phyloP scores from a whole-genome alignment of 2,888 invertebrate species.

The Drosophila mulleri region DNA sequence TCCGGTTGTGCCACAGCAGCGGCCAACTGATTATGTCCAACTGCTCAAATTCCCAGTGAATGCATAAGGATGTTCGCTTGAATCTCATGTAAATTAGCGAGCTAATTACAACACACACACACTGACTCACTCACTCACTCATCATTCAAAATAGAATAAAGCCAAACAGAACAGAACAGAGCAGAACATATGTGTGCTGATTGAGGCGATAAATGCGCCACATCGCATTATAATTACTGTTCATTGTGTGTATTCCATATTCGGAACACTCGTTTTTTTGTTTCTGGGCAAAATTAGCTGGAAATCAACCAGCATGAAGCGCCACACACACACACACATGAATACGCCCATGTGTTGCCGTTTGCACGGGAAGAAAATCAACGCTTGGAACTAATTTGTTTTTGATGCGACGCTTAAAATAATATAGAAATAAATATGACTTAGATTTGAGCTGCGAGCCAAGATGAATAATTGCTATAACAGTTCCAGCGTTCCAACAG shows the following conservation, averaged over 20 bases:
- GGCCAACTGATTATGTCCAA: constrained; percentile 40
- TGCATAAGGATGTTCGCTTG: constrained; percentile 66
- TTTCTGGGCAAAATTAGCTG: constrained; percentile 69
- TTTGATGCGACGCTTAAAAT: constrained; percentile 74
- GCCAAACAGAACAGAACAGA: constrained; percentile 22
- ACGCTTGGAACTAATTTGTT: constrained; percentile 78
- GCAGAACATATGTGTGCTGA: constrained; percentile 70
- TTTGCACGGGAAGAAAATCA: constrained; percentile 66
- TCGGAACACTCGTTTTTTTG: constrained; percentile 42
- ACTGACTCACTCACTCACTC: constrained; percentile 6
- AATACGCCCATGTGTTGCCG: constrained; percentile 9
- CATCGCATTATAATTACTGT: constrained; percentile 76
- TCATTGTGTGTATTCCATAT: constrained; percentile 60
- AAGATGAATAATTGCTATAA: constrained; percentile 72
- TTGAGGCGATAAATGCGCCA: constrained; percentile 74
- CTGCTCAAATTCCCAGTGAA: neutral
- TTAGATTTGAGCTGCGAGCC: constrained; percentile 53
- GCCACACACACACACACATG: constrained; percentile 46
- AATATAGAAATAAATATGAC: constrained; percentile 69
- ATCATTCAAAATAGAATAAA: constrained; percentile 15
- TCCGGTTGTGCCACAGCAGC: constrained; percentile 25
- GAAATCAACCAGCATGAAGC: constrained; percentile 77
- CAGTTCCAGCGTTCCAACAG: constrained; percentile 57
- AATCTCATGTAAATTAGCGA: constrained; percentile 69
- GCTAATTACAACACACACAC: constrained; percentile 61